phyloP scores from a whole-genome alignment of 1,140 invertebrate species.

The Macrobrachium rosenbergii region DNA sequence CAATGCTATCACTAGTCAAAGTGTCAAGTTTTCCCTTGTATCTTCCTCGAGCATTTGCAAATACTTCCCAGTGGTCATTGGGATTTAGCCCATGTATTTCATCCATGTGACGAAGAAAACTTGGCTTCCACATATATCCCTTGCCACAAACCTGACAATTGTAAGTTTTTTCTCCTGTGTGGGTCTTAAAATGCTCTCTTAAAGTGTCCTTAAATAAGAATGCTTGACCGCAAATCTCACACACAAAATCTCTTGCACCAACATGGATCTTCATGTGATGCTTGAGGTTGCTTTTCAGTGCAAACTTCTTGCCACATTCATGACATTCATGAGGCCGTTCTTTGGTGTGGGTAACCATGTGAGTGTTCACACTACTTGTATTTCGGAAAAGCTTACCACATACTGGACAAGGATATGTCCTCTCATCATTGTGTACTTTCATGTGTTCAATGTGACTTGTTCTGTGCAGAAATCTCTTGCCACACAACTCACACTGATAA shows the following conservation, averaged over 20 bases:
- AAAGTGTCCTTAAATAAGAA: slow-evolving; percentile 3
- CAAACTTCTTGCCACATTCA: slow-evolving; percentile 14
- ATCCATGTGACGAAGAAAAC: neutral
- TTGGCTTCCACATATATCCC: neutral
- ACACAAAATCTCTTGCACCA: neutral
- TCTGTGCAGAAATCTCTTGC: slow-evolving; percentile 45
- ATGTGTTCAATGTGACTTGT: slow-evolving; percentile 66
- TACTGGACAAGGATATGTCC: slow-evolving; percentile 59
- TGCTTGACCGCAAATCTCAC: neutral
- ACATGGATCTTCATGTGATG: slow-evolving; percentile 2
- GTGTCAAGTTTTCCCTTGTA: no score
- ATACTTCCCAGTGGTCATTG: no score
- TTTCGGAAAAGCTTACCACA: slow-evolving; percentile 57
- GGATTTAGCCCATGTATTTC: no score
- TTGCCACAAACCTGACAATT: neutral
- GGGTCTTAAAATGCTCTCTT: neutral
- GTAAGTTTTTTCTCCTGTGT: neutral
- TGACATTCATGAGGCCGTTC: neutral
- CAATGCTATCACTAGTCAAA: no score
- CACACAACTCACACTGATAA: slow-evolving; percentile 77
- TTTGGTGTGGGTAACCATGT: neutral
- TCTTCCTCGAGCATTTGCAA: no score
- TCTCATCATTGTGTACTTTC: slow-evolving; percentile 68
- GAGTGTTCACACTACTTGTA: neutral
- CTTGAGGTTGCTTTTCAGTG: neutral